Evolutionary conservation across 1,140 invertebrate species (phyloP), one percentile per base, ranked within the genome.

Genomic region (Drosophila nigromelanica): DNA sequence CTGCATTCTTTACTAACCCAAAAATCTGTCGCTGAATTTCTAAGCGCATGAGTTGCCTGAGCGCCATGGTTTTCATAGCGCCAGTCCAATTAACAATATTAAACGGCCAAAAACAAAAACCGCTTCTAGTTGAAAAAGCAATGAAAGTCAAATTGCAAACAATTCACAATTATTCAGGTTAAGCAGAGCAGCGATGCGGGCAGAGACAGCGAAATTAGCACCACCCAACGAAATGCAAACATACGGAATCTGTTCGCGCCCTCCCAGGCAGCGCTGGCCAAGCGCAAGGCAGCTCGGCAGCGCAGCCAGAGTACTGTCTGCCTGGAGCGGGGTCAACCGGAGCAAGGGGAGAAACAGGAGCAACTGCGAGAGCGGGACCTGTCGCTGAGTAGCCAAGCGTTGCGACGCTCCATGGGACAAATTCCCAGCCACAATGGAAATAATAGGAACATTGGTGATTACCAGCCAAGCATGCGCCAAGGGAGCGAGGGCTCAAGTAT

Each of bases 231-330:
- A 68, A 90, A 90, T 75, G 86, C 71, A 54, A 90, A 81, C 66
- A 80, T 90, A 79, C 87, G 81, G 51, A 90, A 82, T 70, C 79
- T 90, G 54, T 90, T 90, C 70, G 78, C 81, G 21, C 83, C 83
- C 18, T 54, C 78, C 15, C 48, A 78, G 7, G 51, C 72, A 4
- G 18, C 63, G 35, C 27, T 89, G 76, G 82, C 82, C 47, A 74
- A 72, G 47, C 62, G 63, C 5, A 87, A 89, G 59, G 83, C 78
- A 27, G 76, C 60, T 8, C 67, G 83, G 43, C 80, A 89, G 30
- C 68, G 83, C 45, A 89, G 82, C 51, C 83, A 87, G 48, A 89
- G 82, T 45, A 87, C 47, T 51, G 80, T 87, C 6, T 79, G 83
- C 66, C 60, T 87, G 18, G 68, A 89, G 45, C 78, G 85, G 7